Evolutionary conservation across 2,113 vertebrate species (phyloP).

Genomic region (Reinhardtius hippoglossoides): DNA sequence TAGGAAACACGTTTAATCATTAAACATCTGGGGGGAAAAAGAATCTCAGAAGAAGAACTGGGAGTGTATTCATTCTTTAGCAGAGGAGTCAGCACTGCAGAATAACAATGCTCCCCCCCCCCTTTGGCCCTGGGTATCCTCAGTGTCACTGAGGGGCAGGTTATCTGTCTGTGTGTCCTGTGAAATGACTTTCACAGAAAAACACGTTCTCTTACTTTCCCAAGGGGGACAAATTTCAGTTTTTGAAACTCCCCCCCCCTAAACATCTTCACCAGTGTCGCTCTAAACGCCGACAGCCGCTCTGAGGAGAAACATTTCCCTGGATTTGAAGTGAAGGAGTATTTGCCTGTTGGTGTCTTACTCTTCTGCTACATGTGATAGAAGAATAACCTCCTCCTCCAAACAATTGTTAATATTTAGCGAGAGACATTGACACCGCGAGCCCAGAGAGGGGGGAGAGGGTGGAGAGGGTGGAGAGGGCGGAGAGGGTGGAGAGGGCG

Average conservation of each 20-base stretch:
- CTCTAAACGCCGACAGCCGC: constrained; percentile 50
- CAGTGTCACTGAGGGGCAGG: constrained; percentile 6
- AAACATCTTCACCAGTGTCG: constrained; percentile 28
- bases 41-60: neutral
- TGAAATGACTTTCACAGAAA: constrained; percentile 50
- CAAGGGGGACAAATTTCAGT: constrained; percentile 19
- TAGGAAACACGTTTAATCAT: neutral
- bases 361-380: neutral
- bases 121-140: constrained; percentile 13
- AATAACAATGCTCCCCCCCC: constrained; percentile 11
- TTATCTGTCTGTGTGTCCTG: constrained; percentile 29
- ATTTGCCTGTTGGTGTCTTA: constrained; percentile 17
- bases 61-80: constrained; percentile 28
- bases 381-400: constrained; percentile 3
- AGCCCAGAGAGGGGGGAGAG: neutral
- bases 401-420: constrained; percentile 52
- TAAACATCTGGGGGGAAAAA: constrained; percentile 7
- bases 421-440: constrained; percentile 14
- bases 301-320: neutral
- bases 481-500: too few relatives aligned
- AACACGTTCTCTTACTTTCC: constrained; percentile 31
- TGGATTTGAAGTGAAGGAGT: constrained; percentile 17
- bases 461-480: neutral
- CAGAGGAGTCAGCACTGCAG: neutral
- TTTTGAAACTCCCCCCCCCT: constrained; percentile 23